A percentile compares a stretch with the other conserved stretches of the same genome.
Conservation (phyloP, 2,113 vertebrate genomes). For the Cebus imitator region DNA sequence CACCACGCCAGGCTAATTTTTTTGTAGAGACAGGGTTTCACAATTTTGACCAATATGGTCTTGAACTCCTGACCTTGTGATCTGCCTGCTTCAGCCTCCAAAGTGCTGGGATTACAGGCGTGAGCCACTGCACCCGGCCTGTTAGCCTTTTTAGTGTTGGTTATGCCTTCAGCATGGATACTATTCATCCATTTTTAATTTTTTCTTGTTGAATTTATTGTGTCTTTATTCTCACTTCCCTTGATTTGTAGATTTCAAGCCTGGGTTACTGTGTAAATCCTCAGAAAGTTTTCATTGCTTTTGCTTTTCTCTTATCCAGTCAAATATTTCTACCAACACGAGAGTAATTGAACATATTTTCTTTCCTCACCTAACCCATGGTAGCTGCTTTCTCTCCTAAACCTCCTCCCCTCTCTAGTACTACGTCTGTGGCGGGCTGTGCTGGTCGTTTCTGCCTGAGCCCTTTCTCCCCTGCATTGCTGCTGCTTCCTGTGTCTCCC, state of each 20-base stretch:
- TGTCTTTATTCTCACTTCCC: neutral
- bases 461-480: rapidly evolving
- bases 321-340: neutral
- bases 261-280: neutral
- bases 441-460: neutral
- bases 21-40: too few species aligned
- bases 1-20: too few species aligned
- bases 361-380: neutral
- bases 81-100: too few species aligned
- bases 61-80: too few species aligned
- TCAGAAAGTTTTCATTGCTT: neutral
- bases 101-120: too few species aligned
- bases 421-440: rapidly evolving
- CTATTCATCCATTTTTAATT: neutral
- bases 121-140: too few species aligned
- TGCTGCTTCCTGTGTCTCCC: neutral
- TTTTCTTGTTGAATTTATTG: neutral
- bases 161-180: neutral
- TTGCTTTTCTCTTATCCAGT: neutral
- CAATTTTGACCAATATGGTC: too few species aligned
- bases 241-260: neutral
- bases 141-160: neutral
- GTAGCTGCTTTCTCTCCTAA: neutral
- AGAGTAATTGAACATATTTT: too few species aligned
- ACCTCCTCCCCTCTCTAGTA: neutral